Evolutionary conservation across 1,140 invertebrate species (phyloP).

Genomic region (Rhopalosiphum maidis): DNA sequence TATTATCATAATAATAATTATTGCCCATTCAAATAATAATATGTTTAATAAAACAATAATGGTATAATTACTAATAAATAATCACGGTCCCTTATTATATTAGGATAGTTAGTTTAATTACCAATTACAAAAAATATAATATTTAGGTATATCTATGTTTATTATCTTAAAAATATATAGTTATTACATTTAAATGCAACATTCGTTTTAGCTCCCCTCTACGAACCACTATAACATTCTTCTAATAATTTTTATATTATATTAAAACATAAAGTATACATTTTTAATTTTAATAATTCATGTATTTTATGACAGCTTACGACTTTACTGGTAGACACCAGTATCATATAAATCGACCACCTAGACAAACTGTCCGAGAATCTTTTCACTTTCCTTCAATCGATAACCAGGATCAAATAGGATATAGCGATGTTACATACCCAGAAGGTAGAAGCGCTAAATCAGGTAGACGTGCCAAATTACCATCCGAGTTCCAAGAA

Average conservation of each 20-base stretch:
- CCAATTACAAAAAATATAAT: not conserved
- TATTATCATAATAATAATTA: not conserved
- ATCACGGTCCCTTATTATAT: not conserved
- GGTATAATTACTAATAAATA: not conserved
- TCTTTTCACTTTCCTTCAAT: conserved; percentile 16
- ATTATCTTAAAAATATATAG: not conserved
- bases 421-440: not conserved
- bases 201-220: not conserved
- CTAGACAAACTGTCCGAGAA: conserved; percentile 11
- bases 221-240: not conserved
- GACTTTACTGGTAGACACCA: conserved; percentile 14
- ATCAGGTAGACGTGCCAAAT: conserved; percentile 51
- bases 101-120: not conserved
- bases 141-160: too few relatives aligned
- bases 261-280: not conserved
- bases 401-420: not conserved
- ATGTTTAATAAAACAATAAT: not conserved
- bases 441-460: conserved; percentile 34
- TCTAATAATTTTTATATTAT: not conserved
- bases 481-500: conserved; percentile 46
- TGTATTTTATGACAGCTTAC: conserved; percentile 20
- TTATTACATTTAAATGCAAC: not conserved
- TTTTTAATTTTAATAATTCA: not conserved
- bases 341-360: not conserved
- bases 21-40: not conserved